Percentiles rank a stretch among this genome's conserved stretches.
Evolutionary conservation across 2,888 invertebrate genomes (phyloP).

Genomic region (Pandemis corylana): DNA sequence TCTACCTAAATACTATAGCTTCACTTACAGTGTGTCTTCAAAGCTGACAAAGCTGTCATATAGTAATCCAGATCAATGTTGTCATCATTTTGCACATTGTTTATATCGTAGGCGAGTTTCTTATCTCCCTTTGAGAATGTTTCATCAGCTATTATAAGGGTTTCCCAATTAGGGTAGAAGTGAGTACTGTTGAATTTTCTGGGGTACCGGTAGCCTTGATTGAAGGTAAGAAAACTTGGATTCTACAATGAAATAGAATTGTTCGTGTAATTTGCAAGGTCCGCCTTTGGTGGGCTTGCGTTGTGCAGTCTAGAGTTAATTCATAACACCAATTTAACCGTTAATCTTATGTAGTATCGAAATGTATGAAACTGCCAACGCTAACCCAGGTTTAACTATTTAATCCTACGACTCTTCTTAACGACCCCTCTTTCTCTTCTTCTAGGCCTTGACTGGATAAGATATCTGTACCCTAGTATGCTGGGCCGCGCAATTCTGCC

Average conservation of each 20-base stretch:
- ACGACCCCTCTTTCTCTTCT: too few species aligned
- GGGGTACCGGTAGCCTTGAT: constrained; percentile 54
- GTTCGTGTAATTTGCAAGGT: too few species aligned
- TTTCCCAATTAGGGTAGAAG: constrained; percentile 73
- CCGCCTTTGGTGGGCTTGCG: too few species aligned
- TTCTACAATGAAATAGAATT: constrained; percentile 51
- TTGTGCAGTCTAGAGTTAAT: too few species aligned
- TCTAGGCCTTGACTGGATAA: too few species aligned
- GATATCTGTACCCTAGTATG: too few species aligned
- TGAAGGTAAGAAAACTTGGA: constrained; percentile 54
- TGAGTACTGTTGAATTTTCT: constrained; percentile 55
- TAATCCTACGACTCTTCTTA: too few species aligned
- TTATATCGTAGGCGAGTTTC: constrained; percentile 55
- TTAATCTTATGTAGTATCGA: too few species aligned
- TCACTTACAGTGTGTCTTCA: neutral
- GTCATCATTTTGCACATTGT: constrained; percentile 60
- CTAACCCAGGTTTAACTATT: too few species aligned
- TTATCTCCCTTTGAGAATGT: constrained; percentile 58
- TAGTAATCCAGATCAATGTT: constrained; percentile 60
- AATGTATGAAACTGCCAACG: too few species aligned
- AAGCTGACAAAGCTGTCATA: neutral
- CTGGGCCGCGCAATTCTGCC: too few species aligned
- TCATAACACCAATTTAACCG: too few species aligned
- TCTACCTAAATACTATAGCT: neutral
- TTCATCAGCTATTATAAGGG: constrained; percentile 56